Evolutionary conservation across 2,797 vertebrate species (phyloP).

Genomic region (Limosa lapponica): DNA sequence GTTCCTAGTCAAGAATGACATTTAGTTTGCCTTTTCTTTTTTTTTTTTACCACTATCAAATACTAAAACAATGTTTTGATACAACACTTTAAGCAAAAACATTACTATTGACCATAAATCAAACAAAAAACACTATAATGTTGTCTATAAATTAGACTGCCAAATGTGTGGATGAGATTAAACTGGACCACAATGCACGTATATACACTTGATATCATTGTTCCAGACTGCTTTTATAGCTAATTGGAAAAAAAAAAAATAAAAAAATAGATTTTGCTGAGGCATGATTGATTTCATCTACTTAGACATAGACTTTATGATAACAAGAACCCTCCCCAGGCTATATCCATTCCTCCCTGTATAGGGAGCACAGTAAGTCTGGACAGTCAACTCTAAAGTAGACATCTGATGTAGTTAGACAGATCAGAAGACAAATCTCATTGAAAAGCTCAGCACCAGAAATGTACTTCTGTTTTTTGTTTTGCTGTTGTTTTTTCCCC

Average conservation of each 20-base stretch:
- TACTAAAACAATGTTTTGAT: not conserved
- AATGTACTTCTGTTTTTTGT: not conserved
- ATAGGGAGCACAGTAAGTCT: not conserved
- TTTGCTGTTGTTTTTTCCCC: not conserved
- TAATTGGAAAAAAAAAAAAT: not conserved
- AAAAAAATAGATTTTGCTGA: not conserved
- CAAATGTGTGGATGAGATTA: not conserved
- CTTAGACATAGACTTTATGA: not conserved
- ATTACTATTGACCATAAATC: not conserved
- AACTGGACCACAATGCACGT: not conserved
- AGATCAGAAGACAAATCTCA: not conserved
- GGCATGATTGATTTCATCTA: not conserved
- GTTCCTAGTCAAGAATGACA: not conserved
- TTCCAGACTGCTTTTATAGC: not conserved
- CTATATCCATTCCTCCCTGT: not conserved
- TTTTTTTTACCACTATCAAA: not conserved
- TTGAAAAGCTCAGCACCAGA: not conserved
- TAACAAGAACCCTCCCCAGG: not conserved
- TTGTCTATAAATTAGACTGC: not conserved
- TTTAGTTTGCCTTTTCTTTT: not conserved
- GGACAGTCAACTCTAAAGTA: not conserved
- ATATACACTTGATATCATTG: not conserved
- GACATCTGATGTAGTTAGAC: not conserved
- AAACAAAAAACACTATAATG: rapidly evolving
- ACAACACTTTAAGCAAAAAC: not conserved